Conservation (phyloP, 2,113 vertebrate species). For the Mus pahari region DNA sequence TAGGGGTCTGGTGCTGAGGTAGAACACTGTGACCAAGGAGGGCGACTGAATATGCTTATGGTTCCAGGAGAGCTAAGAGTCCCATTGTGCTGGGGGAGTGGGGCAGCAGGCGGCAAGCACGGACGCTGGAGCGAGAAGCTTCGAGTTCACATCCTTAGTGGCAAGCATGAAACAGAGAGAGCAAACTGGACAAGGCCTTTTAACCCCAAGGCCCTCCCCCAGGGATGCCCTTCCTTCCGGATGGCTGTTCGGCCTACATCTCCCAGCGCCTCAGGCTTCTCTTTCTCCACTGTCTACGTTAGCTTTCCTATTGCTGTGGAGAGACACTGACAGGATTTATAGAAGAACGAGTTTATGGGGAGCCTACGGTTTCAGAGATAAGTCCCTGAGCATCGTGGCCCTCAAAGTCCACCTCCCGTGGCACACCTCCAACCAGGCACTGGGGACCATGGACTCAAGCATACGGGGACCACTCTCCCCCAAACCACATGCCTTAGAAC, state of each 20-base stretch:
- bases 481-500: neutral
- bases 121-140: neutral
- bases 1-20: neutral
- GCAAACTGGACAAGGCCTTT: neutral
- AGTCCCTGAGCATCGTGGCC: too few relatives aligned
- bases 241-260: too few relatives aligned
- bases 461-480: neutral
- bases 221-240: neutral
- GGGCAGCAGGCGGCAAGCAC: neutral
- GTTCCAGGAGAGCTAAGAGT: neutral
- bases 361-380: neutral
- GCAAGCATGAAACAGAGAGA: neutral
- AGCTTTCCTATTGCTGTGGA: neutral
- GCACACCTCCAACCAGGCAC: neutral
- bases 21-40: neutral
- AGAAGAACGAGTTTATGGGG: neutral
- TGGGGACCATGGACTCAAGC: neutral
- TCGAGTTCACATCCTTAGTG: neutral
- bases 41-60: neutral
- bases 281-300: neutral
- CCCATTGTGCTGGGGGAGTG: neutral
- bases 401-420: too few relatives aligned
- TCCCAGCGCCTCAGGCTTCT: neutral
- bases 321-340: neutral
- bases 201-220: neutral